Evolutionary conservation across 2,113 vertebrate species (phyloP), one percentile per base, ranked within the genome.

Genomic region (Cichladusa arquata): DNA sequence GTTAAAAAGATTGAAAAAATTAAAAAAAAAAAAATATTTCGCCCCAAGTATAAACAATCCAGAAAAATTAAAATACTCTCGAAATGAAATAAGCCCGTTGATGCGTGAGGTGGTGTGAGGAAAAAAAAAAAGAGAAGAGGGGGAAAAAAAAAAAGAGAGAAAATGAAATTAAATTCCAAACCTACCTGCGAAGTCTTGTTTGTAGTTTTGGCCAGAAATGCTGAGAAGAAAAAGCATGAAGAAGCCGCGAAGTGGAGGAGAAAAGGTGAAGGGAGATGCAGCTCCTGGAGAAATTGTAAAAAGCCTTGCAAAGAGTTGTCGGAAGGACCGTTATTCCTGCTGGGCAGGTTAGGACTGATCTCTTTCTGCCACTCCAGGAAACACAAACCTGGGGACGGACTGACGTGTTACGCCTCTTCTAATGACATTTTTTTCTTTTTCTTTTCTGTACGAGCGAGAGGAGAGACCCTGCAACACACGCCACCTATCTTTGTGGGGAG

Each of bases 401-500:
- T 99, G 99, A 99, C 99, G 99, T 99, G 99, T 99, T 99, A 99
- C 99, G 99, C 99, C 99, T 99, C 99, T 99, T 99, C 99, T 99
- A 99, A 99, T 99, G 99, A 99, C 99, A 99, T 99, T 99, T 99
- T 99, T 99, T 99, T 98, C 99, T 99, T 99, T 99, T 99, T 98
- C 99, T 98, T 98, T 98, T 98, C 98, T 98, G 97, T 98, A 98
- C 98, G 98, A 98, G 98, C 98, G 98, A 98, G 99, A 98, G 97
- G 98, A 98, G 98, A 99, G 99, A 98, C 99, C 98, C 99, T 99
- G 99, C 98, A 98, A 99, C 99, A 99, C 99, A 98, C 99, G 99
- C 99, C 99, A 99, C 99, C 99, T 99, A 99, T 99, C 99, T 99
- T 99, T 99, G 98, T 99, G 98, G 99, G 98, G 98, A 99, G 99